Percentiles rank a stretch among this genome's conserved stretches.
These are phyloP conservation scores for Colistium nudipinnis DNA, from an alignment of 2,113 vertebrate species.

Conservation along the genomic window DNA sequence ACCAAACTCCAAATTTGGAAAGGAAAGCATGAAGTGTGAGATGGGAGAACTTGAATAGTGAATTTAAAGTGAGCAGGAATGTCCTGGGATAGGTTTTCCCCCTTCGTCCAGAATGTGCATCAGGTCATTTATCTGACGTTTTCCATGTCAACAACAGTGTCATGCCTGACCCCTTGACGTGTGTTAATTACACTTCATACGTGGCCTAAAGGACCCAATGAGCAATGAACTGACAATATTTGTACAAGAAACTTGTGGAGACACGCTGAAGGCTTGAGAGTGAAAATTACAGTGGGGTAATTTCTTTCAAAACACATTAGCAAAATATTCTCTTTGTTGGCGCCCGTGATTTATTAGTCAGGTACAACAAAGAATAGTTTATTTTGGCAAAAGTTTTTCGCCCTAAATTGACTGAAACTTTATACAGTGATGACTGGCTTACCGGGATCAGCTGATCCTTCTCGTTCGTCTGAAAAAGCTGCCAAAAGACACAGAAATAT, in stretches of 20 bases:
- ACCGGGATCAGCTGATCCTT: slow-evolving; percentile 64
- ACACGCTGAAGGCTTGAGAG: background rate
- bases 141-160: slow-evolving; percentile 2
- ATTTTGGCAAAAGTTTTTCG: background rate
- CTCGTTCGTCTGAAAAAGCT: slow-evolving; percentile 41
- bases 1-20: slow-evolving; percentile 25
- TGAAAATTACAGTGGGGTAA: background rate
- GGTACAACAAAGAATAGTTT: background rate
- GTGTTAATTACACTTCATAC: background rate
- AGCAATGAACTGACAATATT: background rate
- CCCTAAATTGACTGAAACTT: background rate
- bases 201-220: background rate
- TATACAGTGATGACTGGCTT: slow-evolving; percentile 8
- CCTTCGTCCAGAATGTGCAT: background rate
- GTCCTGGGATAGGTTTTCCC: background rate
- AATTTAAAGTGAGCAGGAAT: too few relatives aligned
- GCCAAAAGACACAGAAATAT: background rate
- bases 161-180: background rate
- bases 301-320: slow-evolving; percentile 25
- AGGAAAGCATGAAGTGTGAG: background rate
- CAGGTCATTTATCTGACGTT: background rate
- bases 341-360: background rate
- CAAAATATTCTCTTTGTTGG: background rate
- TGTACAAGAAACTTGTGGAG: background rate
- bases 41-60: background rate